These are phyloP conservation scores for Boulengeromyrus knoepffleri DNA, from an alignment of 2,113 vertebrate genomes.

Conservation along the genomic window DNA sequence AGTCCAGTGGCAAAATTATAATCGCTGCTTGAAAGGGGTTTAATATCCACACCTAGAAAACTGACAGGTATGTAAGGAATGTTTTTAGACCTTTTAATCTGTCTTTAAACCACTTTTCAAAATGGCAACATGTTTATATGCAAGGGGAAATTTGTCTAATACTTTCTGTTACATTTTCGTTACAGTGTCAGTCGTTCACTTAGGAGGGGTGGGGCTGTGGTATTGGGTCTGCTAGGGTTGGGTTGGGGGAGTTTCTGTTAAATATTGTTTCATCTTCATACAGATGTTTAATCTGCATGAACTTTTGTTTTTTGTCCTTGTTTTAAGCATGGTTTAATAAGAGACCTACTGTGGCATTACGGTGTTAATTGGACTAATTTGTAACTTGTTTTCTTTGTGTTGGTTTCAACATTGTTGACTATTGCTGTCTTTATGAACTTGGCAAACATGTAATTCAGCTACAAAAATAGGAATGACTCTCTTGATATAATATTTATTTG, in stretches of 20 bases:
- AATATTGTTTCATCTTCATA: slow-evolving; percentile 44
- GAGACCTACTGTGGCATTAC: slow-evolving; percentile 7
- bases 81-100: background rate
- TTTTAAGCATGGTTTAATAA: slow-evolving; percentile 12
- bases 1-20: slow-evolving; percentile 23
- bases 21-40: slow-evolving; percentile 28
- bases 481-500: slow-evolving; percentile 1
- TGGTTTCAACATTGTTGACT: slow-evolving; percentile 36
- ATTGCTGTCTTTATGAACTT: slow-evolving; percentile 49
- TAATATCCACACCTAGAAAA: slow-evolving; percentile 12
- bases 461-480: background rate
- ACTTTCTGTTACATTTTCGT: background rate
- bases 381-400: slow-evolving; percentile 37
- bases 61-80: background rate
- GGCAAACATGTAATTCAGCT: slow-evolving; percentile 34
- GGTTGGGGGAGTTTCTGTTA: slow-evolving; percentile 24
- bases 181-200: background rate
- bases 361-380: slow-evolving; percentile 16
- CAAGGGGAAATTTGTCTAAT: background rate
- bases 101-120: background rate
- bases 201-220: background rate
- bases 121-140: slow-evolving; percentile 14
- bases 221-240: slow-evolving; percentile 29
- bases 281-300: slow-evolving; percentile 51
- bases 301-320: slow-evolving; percentile 34